phyloP scores from a whole-genome alignment of 2,113 vertebrate genomes.

The Oncorhynchus mykiss region DNA sequence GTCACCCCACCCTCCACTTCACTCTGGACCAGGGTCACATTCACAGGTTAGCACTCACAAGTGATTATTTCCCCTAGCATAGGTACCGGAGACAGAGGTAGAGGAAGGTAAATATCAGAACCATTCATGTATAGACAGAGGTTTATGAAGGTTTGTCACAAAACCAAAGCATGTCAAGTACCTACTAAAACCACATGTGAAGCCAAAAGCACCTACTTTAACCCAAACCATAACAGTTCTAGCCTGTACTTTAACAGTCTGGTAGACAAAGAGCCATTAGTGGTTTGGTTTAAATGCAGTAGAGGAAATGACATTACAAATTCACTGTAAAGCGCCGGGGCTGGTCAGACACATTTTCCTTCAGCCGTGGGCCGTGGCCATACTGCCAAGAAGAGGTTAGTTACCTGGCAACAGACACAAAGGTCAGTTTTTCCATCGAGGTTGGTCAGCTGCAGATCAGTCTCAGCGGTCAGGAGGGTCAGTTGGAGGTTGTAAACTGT shows the following conservation, averaged over 20 bases:
- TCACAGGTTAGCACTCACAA: constrained; percentile 82
- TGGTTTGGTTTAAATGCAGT: constrained; percentile 32
- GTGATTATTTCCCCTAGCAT: not conserved
- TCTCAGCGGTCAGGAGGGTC: constrained; percentile 38
- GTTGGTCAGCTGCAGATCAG: constrained; percentile 53
- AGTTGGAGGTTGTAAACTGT: constrained; percentile 35
- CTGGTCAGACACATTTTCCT: constrained; percentile 37
- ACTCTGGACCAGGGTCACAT: constrained; percentile 84
- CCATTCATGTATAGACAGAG: not conserved
- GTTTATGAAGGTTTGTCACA: not conserved
- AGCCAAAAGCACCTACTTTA: constrained; percentile 20
- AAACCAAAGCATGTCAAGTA: constrained; percentile 29
- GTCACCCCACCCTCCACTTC: constrained; percentile 91
- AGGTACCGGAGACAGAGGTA: constrained; percentile 5
- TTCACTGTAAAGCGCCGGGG: constrained; percentile 28
- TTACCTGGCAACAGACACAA: constrained; percentile 51
- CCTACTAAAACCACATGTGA: constrained; percentile 37
- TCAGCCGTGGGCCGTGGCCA: constrained; percentile 4
- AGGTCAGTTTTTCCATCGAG: constrained; percentile 34
- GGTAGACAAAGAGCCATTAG: constrained; percentile 42
- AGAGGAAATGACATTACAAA: constrained; percentile 41
- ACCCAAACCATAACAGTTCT: constrained; percentile 28
- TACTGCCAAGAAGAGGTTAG: constrained; percentile 37
- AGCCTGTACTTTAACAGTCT: constrained; percentile 13
- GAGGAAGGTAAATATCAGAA: not conserved